These are phyloP conservation scores for Sander vitreus DNA, from an alignment of 2,113 vertebrate genomes.

Conservation along the genomic window DNA sequence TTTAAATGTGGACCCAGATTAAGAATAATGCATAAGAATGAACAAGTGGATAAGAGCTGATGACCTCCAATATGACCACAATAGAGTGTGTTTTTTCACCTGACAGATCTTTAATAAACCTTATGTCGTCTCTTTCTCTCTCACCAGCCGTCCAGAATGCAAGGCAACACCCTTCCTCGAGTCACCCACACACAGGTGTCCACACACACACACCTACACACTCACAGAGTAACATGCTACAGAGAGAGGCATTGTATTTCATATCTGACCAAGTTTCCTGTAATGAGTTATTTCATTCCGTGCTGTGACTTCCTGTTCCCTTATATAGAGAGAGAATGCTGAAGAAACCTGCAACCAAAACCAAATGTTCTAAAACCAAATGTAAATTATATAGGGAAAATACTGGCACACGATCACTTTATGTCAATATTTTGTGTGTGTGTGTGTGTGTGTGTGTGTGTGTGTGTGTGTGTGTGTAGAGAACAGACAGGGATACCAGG, in stretches of 20 bases:
- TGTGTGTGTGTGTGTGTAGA: constrained; percentile 66
- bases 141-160: constrained; percentile 82
- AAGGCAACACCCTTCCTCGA: constrained; percentile 62
- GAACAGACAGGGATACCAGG: constrained; percentile 82
- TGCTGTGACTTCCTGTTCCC: not conserved
- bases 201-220: constrained; percentile 9
- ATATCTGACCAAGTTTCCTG: not conserved
- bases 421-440: not conserved
- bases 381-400: too few relatives aligned
- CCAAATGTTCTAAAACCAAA: too few relatives aligned
- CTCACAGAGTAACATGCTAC: not conserved
- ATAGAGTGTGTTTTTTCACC: not conserved
- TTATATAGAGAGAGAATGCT: not conserved
- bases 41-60: too few relatives aligned
- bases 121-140: not conserved
- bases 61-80: not conserved
- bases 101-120: not conserved
- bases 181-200: constrained; percentile 69
- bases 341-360: not conserved
- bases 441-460: constrained; percentile 28
- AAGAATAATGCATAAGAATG: not conserved
- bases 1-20: not conserved
- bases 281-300: not conserved
- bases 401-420: not conserved
- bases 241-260: not conserved